Percentiles rank a stretch among this genome's conserved stretches.
Evolutionary conservation across 2,888 invertebrate species (phyloP).

Genomic region (Pseudanteris insignis): DNA sequence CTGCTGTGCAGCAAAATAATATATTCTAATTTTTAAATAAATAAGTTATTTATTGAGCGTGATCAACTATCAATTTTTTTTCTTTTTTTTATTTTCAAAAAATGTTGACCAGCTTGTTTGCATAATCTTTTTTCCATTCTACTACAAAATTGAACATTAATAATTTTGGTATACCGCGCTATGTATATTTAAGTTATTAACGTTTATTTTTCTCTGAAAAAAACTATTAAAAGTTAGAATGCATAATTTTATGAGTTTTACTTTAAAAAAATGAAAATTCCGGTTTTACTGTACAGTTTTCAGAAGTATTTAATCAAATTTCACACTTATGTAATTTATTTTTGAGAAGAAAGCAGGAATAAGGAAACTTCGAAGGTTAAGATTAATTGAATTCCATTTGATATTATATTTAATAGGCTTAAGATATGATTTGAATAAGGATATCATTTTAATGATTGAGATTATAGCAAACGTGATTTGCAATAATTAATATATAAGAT

Average conservation of each 20-base stretch:
- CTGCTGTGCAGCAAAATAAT: conserved; percentile 30
- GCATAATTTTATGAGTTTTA: conserved; percentile 8
- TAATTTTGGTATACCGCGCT: neutral
- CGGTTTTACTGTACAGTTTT: conserved; percentile 1
- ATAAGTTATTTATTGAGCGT: conserved; percentile 21
- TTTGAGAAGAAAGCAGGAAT: neutral
- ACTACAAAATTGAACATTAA: neutral
- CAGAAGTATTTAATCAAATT: conserved; percentile 1
- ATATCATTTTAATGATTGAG: too few species aligned
- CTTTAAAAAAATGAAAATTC: conserved; percentile 1
- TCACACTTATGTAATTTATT: conserved; percentile 3
- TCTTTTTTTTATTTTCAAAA: conserved; percentile 1
- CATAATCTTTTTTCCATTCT: conserved; percentile 1
- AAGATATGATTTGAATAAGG: too few species aligned
- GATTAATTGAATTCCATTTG: too few species aligned
- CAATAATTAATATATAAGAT: too few species aligned
- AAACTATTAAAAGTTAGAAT: neutral
- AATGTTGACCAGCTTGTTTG: conserved; percentile 1
- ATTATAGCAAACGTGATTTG: too few species aligned
- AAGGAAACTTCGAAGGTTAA: too few species aligned
- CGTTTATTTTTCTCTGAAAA: neutral
- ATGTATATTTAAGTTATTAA: too few species aligned
- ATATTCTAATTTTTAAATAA: conserved; percentile 42
- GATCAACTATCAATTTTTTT: conserved; percentile 19
- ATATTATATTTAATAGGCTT: too few species aligned